Percentiles rank a stretch among this genome's conserved stretches.
Evolutionary conservation across 1,140 invertebrate species (phyloP).

Genomic region (Solenopsis fugax): DNA sequence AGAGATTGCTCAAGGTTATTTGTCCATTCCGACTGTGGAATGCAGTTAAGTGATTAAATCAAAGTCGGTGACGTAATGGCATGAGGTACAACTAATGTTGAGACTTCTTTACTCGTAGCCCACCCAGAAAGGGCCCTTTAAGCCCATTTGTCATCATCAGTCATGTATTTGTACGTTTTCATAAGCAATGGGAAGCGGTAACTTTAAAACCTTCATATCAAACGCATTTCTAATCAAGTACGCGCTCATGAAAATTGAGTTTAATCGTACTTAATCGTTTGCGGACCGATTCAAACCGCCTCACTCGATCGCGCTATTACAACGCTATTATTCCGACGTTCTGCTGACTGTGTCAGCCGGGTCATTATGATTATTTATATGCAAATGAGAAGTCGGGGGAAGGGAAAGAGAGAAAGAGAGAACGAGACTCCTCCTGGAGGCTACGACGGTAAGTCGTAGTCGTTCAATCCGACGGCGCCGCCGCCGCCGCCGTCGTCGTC

Average conservation of each 20-base stretch:
- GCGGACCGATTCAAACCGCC: background rate
- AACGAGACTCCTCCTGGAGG: background rate
- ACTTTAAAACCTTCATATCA: conserved; percentile 13
- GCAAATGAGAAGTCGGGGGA: conserved; percentile 38
- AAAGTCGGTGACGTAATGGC: conserved; percentile 22
- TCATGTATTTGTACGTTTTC: conserved; percentile 42
- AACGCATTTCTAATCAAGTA: conserved; percentile 28
- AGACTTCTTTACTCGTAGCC: conserved; percentile 10
- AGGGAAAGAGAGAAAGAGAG: background rate
- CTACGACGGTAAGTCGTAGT: conserved; percentile 36
- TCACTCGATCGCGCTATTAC: conserved; percentile 31
- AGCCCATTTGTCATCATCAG: conserved; percentile 36
- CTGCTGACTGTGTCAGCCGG: conserved; percentile 30
- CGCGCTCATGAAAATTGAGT: conserved; percentile 31
- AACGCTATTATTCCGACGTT: conserved; percentile 25
- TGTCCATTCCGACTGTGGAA: background rate
- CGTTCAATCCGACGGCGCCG: conserved; percentile 23
- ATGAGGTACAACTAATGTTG: background rate
- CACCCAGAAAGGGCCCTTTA: background rate
- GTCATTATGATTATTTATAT: conserved; percentile 67
- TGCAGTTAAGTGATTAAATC: conserved; percentile 18
- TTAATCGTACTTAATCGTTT: conserved; percentile 37
- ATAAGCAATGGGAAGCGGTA: background rate
- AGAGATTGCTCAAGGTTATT: background rate
- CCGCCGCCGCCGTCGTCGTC: background rate